Evolutionary conservation across 1,140 invertebrate species (phyloP).

Genomic region (Heliconius eleuchia): DNA sequence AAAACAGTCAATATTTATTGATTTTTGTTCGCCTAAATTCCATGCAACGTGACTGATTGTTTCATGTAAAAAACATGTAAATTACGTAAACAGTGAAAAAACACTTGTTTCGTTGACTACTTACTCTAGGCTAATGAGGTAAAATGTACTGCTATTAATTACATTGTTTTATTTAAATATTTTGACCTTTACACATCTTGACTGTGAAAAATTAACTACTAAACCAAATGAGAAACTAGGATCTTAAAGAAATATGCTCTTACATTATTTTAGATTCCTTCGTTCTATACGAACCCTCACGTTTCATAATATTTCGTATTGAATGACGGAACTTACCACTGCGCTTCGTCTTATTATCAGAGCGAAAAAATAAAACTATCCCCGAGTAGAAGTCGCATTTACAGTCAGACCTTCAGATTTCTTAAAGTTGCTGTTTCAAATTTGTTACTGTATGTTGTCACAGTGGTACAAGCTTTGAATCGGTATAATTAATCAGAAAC

Average conservation of each 20-base stretch:
- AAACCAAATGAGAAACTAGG: background rate
- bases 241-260: background rate
- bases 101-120: background rate
- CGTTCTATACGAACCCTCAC: too few species aligned
- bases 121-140: background rate
- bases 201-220: too few species aligned
- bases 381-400: background rate
- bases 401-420: background rate
- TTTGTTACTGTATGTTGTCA: background rate
- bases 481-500: background rate
- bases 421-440: background rate
- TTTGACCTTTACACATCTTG: background rate
- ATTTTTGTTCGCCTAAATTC: background rate
- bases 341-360: background rate
- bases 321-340: background rate
- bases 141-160: background rate
- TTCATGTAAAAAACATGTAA: background rate
- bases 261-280: too few species aligned
- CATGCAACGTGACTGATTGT: conserved; percentile 1
- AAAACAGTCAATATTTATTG: background rate
- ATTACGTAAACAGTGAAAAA: background rate
- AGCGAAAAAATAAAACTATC: background rate
- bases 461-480: background rate
- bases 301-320: background rate
- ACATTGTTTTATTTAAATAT: background rate